Evolutionary conservation across 2,888 invertebrate genomes (phyloP).

Genomic region (Antitype chi): DNA sequence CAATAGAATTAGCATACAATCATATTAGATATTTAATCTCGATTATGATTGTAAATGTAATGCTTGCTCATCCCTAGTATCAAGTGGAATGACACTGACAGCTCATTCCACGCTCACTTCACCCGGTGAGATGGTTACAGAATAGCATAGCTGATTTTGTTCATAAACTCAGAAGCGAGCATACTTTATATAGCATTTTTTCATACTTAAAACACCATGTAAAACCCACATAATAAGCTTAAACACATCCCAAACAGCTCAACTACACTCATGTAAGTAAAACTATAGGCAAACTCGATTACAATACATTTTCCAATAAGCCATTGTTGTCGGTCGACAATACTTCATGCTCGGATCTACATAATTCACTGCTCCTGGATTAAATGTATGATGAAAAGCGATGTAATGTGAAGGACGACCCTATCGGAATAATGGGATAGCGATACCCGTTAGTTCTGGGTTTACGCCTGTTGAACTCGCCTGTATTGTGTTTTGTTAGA

Average conservation of each 20-base stretch:
- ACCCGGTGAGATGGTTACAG: too few relatives aligned
- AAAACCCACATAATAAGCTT: neutral
- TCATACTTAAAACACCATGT: neutral
- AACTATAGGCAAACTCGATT: constrained; percentile 40
- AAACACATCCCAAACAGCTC: constrained; percentile 26
- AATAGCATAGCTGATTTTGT: too few relatives aligned
- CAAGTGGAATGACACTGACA: too few relatives aligned
- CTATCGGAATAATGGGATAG: constrained; percentile 53
- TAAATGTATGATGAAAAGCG: constrained; percentile 52
- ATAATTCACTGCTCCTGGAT: constrained; percentile 53
- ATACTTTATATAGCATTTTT: too few relatives aligned
- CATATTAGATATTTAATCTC: too few relatives aligned
- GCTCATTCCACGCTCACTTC: too few relatives aligned
- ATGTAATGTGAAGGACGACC: constrained; percentile 45
- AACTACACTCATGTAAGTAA: constrained; percentile 25
- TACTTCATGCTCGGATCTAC: constrained; percentile 43
- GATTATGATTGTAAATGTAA: too few relatives aligned
- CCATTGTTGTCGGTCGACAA: constrained; percentile 52
- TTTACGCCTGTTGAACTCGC: constrained; percentile 64
- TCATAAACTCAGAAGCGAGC: too few relatives aligned
- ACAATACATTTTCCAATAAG: constrained; percentile 54
- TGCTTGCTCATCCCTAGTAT: too few relatives aligned
- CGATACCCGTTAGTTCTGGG: constrained; percentile 64
- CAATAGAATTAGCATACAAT: too few relatives aligned
- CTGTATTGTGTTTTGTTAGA: constrained; percentile 50